Base-by-base conservation (phyloP, 2,888 invertebrate species). In the Argynnis bischoffii region DNA sequence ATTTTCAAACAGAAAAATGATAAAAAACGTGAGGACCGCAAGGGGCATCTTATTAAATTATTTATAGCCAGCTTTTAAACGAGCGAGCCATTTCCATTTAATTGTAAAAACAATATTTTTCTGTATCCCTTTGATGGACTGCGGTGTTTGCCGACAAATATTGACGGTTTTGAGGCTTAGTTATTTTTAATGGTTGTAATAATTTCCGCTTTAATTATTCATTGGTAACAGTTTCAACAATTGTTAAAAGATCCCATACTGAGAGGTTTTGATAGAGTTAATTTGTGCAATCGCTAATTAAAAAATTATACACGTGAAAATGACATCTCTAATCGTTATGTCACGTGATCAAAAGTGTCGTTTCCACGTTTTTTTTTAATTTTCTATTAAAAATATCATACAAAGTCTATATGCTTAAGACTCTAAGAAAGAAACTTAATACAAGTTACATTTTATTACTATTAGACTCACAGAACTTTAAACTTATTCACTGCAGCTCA, bases 111-210 rank as follows among this genome's bases (percentile, higher is more conserved):
- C 18, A 61, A 61, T 61, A 61, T 61, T 61, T 61, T 41, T 18
- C 14, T 16, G 18, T 61, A 51, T 61, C 18, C 61, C 50, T 61
- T 61, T 51, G 51, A 61, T 18, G 51, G 35, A 51, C 50, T 51
- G 50, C 50, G 16, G 16, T 51, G 16, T 51, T 51, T 41, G 31
- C 8, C 16, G n/a, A 50, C 35, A 61, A 50, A 48, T 31, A 59
- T 48, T 59, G 59, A n/a, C n/a, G 26, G 31, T 48, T n/a, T 57
- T 6, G 31, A 59, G 61, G 61, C 67, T 70, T 70, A 66, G 69
- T 46, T 67, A 63, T 67, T 35, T 55, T 69, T 64, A 73, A 75
- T 73, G 71, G 70, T 71, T 72, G 66, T 48, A 54, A 51, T 59
- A 48, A 48, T 59, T 41, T 41, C 2, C 35, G 35, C 35, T 41